Base-by-base conservation (phyloP, 2,113 vertebrate species). In the Chionomys nivalis region DNA sequence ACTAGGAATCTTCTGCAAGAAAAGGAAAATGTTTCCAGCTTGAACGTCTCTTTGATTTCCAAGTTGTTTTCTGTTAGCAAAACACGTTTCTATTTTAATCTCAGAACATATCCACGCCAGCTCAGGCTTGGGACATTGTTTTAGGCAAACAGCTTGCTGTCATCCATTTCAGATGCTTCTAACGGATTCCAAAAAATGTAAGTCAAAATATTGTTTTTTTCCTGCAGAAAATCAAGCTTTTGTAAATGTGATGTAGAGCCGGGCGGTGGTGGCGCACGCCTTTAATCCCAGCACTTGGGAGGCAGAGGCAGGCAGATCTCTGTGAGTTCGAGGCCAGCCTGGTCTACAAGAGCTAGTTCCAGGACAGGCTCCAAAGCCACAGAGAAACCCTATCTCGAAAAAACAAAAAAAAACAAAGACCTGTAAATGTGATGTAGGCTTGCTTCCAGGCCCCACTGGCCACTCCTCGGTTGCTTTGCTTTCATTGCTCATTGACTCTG, bases 21-120 rank as follows among this genome's bases (percentile, higher is more conserved):
- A 91, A 93, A 87, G 63, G 86, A 75, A 96, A 96, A 94, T 77
- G 39, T 70, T 94, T 97, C 96, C 95, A 92, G 96, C 95, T 96
- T 91, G 92, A 95, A 96, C 1, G 73, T 89, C 96, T 96, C 89
- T 95, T 96, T 91, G 96, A 95, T 96, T 97, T 97, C 97, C 91
- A 96, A 97, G 83, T 97, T 97, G 87, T 97, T 97, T 96, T 97
- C 96, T 96, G 96, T 97, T 94, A 96, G 91, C 95, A 97, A 96
- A 97, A 97, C 97, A 97, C 77, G 96, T 95, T 98, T 98, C 98
- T 97, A 97, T 98, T 98, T 98, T 98, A 97, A 97, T 94, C 94
- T 97, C 94, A 82, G 91, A 93, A 96, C 96, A 94, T 47, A 95
- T 91, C 91, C 96, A 94, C 96, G 97, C 97, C 97, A 97, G 47